Conservation (phyloP, 2,113 vertebrate genomes). For the Psilopsiagon aurifrons region DNA sequence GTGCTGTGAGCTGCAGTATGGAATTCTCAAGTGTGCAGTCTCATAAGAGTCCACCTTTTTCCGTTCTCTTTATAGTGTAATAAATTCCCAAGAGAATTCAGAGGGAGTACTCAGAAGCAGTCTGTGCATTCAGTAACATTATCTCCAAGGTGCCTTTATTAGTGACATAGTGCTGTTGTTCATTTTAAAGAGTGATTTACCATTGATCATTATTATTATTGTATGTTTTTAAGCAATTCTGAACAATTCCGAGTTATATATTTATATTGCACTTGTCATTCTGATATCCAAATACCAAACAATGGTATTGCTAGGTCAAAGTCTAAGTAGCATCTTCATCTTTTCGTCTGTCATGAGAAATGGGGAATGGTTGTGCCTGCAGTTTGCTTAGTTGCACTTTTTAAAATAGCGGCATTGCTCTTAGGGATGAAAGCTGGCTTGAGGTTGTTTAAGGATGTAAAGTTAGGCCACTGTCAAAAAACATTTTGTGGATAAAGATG, state of each 20-base stretch:
- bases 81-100: neutral
- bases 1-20: neutral
- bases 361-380: neutral
- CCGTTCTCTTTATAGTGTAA: neutral
- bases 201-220: neutral
- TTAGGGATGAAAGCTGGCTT: neutral
- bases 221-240: neutral
- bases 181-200: neutral
- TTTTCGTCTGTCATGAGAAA: neutral
- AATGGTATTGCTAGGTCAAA: neutral
- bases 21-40: neutral
- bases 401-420: neutral
- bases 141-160: neutral
- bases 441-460: neutral
- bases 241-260: neutral
- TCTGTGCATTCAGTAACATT: neutral
- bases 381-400: neutral
- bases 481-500: neutral
- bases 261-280: neutral
- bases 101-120: neutral
- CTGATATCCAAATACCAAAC: neutral
- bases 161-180: neutral
- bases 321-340: neutral
- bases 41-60: neutral
- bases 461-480: neutral